Percentiles rank a stretch among this genome's conserved stretches.
phyloP scores from a whole-genome alignment of 2,888 invertebrate species.

The Orchestes rusci region DNA sequence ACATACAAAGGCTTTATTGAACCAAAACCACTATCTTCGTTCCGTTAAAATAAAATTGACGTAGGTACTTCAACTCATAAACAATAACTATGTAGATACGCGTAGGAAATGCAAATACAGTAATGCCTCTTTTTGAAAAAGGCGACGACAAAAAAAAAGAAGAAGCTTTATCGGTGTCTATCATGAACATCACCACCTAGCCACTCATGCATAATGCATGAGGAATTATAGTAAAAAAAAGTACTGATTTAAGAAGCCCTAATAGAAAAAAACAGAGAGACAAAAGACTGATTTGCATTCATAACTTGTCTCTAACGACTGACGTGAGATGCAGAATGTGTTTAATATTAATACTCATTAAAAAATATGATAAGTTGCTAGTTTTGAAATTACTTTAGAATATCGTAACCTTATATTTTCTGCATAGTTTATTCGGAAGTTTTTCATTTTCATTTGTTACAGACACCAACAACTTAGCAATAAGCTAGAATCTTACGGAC shows the following conservation, averaged over 20 bases:
- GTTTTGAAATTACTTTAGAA: too few species aligned
- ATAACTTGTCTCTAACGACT: conserved; percentile 16
- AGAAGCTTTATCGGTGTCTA: conserved; percentile 5
- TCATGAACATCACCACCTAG: conserved; percentile 4
- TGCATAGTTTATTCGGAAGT: too few species aligned
- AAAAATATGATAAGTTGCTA: conserved; percentile 16
- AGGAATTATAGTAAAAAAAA: conserved; percentile 9
- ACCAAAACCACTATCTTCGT: too few species aligned
- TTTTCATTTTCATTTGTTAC: too few species aligned
- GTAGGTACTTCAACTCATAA: too few species aligned
- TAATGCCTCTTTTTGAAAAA: conserved; percentile 2
- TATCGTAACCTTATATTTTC: too few species aligned
- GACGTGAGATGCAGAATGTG: conserved; percentile 31
- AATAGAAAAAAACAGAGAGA: conserved; percentile 17
- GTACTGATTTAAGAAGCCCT: conserved; percentile 13
- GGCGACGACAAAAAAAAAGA: not conserved
- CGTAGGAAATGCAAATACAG: not conserved
- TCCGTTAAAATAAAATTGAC: too few species aligned
- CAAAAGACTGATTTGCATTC: conserved; percentile 17
- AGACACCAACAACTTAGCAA: too few species aligned
- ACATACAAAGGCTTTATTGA: too few species aligned
- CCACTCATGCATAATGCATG: conserved; percentile 15
- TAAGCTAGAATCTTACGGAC: too few species aligned
- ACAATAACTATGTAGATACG: too few species aligned
- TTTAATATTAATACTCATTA: conserved; percentile 35